Percentiles rank a stretch among this genome's conserved stretches.
Evolutionary conservation across 2,797 vertebrate genomes (phyloP).

Genomic region (Urosaurus nigricauda): DNA sequence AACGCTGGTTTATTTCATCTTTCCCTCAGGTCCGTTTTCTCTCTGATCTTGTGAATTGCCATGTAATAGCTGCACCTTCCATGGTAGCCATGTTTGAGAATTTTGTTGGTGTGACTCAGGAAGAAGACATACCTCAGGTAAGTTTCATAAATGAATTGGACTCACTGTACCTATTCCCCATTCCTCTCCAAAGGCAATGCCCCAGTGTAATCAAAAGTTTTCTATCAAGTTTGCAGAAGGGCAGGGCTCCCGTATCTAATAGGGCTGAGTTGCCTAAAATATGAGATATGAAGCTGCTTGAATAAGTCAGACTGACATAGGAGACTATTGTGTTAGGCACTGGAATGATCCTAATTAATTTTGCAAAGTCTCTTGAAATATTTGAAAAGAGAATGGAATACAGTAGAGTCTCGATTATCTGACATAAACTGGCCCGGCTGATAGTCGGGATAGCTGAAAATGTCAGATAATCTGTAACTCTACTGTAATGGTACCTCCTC

Average conservation of each 20-base stretch:
- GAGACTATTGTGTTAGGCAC: neutral
- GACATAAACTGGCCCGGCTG: too few relatives aligned
- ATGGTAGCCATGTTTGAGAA: constrained; percentile 99
- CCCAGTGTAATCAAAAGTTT: neutral
- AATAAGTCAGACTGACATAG: neutral
- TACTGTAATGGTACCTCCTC: too few relatives aligned
- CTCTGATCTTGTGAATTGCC: constrained; percentile 96
- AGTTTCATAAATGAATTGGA: constrained; percentile 20
- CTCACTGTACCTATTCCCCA: neutral
- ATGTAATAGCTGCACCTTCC: constrained; percentile 97
- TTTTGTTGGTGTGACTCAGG: constrained; percentile 95
- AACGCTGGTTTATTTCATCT: neutral
- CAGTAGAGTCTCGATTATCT: too few relatives aligned
- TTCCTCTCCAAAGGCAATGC: neutral
- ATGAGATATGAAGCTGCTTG: neutral
- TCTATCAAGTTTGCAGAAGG: neutral
- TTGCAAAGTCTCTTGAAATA: neutral
- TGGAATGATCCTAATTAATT: neutral
- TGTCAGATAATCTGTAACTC: too few relatives aligned
- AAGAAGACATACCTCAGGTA: constrained; percentile 98
- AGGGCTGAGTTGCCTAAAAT: neutral
- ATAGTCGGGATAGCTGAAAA: too few relatives aligned
- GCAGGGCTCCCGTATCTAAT: too few relatives aligned
- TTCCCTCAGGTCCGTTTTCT: constrained; percentile 91
- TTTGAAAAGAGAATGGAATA: neutral